Conservation (phyloP, 2,797 vertebrate species). For the Mareca penelope region DNA sequence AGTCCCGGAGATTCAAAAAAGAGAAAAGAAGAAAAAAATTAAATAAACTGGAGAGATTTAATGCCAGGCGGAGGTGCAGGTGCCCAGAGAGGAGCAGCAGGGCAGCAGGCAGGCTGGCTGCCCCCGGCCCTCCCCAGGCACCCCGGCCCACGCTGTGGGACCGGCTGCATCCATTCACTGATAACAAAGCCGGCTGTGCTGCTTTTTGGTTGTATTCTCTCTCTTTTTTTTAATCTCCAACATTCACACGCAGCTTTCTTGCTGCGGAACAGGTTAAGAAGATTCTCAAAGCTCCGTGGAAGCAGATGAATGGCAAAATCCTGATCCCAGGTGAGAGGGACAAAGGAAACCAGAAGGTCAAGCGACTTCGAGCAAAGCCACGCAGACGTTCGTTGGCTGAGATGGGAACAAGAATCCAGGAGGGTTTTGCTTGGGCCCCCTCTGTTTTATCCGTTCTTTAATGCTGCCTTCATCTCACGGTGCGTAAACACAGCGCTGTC, state of each 20-base stretch:
- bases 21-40: not conserved
- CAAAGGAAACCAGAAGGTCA: not conserved
- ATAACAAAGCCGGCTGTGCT: not conserved
- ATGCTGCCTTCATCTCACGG: accelerated
- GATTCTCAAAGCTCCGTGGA: not conserved
- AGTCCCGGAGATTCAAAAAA: not conserved
- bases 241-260: not conserved
- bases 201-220: not conserved
- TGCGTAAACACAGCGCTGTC: not conserved
- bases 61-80: not conserved
- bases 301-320: not conserved
- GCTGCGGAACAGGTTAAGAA: not conserved
- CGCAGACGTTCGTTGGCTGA: accelerated
- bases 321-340: not conserved
- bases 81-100: not conserved
- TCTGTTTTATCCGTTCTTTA: not conserved
- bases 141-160: accelerated
- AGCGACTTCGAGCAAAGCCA: not conserved
- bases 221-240: not conserved
- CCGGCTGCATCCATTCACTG: accelerated
- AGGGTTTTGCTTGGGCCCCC: not conserved
- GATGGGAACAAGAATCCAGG: not conserved
- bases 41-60: not conserved
- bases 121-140: accelerated
- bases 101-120: not conserved